A percentile compares a stretch with the other conserved stretches of the same genome.
Evolutionary conservation across 1,140 invertebrate species (phyloP).

Genomic region (Danaus plexippus): DNA sequence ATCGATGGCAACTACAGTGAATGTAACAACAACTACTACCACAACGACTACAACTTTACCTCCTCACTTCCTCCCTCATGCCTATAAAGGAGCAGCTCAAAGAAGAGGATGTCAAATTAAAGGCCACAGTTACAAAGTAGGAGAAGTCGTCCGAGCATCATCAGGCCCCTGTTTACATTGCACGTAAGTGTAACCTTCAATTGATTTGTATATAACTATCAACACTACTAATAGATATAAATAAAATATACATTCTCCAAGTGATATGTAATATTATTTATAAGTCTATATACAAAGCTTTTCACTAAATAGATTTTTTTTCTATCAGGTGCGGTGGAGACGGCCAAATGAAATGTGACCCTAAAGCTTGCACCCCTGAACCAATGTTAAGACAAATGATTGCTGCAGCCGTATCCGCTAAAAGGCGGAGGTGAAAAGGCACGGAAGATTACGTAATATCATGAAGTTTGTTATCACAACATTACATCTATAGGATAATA

Average conservation of each 20-base stretch:
- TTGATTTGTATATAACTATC: not conserved
- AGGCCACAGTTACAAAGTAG: conserved; percentile 85
- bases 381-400: conserved; percentile 92
- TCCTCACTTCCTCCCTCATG: conserved; percentile 84
- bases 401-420: conserved; percentile 79
- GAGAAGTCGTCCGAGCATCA: conserved; percentile 84
- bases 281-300: not conserved
- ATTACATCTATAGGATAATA: conserved; percentile 50
- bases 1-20: conserved; percentile 83
- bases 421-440: conserved; percentile 80
- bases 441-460: conserved; percentile 21
- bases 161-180: conserved; percentile 93
- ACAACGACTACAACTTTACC: conserved; percentile 89
- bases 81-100: conserved; percentile 81
- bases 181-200: conserved; percentile 80
- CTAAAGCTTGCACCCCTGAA: conserved; percentile 87
- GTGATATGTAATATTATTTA: conserved; percentile 2
- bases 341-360: conserved; percentile 95
- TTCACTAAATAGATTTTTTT: conserved; percentile 17
- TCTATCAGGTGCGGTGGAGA: conserved; percentile 86
- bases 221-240: conserved; percentile 2
- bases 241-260: not conserved
- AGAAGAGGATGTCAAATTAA: conserved; percentile 87
- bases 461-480: conserved; percentile 43
- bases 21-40: conserved; percentile 86